Percentiles rank a stretch among this genome's conserved stretches.
These are phyloP conservation scores for Hoplostethus mediterraneus DNA, from an alignment of 2,797 vertebrate genomes.

Conservation along the genomic window DNA sequence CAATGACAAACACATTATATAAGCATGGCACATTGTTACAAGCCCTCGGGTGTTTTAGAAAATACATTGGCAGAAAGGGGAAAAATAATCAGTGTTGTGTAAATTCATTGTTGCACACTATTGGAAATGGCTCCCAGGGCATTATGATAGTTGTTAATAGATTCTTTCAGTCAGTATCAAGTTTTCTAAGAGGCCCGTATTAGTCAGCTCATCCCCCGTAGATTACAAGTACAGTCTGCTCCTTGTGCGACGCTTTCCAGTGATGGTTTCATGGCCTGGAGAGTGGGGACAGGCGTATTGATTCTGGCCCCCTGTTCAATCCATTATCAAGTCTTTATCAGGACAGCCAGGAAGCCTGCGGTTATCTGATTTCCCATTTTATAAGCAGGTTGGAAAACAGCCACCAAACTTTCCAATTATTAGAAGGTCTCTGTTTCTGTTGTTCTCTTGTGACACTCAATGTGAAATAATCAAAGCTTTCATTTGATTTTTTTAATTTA, in stretches of 20 bases:
- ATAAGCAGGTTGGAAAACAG: constrained; percentile 47
- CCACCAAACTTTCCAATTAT: constrained; percentile 60
- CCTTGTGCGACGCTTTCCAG: background rate
- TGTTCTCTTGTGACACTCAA: constrained; percentile 12
- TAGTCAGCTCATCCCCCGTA: background rate
- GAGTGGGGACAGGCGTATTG: constrained; percentile 63
- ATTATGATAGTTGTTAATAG: constrained; percentile 18
- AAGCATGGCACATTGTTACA: background rate
- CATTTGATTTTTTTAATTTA: background rate
- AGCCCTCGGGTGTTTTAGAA: background rate
- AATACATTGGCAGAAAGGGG: constrained; percentile 16
- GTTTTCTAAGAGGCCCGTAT: constrained; percentile 15
- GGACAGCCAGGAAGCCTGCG: constrained; percentile 65
- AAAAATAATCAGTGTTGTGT: constrained; percentile 9
- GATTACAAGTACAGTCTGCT: constrained; percentile 28
- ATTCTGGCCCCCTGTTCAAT: constrained; percentile 64
- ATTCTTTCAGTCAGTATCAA: background rate
- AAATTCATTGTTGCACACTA: background rate
- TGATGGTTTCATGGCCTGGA: constrained; percentile 52
- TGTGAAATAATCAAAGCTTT: constrained; percentile 5
- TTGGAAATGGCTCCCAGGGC: constrained; percentile 11
- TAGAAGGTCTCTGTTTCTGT: constrained; percentile 23
- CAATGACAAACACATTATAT: background rate
- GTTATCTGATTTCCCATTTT: constrained; percentile 70
- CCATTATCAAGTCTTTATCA: constrained; percentile 67